Evolutionary conservation across 2,888 invertebrate genomes (phyloP), one percentile per base, ranked within the genome.

Genomic region (Conistra vaccinii): DNA sequence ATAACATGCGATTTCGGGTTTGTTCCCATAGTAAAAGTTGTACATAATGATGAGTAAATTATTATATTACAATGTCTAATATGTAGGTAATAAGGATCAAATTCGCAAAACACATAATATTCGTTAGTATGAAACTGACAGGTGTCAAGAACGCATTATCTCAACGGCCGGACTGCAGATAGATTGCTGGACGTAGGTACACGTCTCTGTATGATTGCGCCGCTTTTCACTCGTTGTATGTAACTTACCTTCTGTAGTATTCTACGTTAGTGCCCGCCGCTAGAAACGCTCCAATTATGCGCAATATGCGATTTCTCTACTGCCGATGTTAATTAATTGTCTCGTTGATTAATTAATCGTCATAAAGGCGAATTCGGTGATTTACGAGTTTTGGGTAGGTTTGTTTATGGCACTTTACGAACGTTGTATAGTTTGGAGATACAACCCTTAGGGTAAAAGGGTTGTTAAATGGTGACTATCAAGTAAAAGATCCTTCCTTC

Each of bases 271-370:
- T 32, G n/a, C 14, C 9, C 26, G 72, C 51, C 51, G 70, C 53
- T 60, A 57, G 68, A 73, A 74, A 67, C 68, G 79, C 81, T 83
- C 81, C 82, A 88, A 85, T 88, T 84, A 87, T 84, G 86, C 80
- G 42, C 79, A 80, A 79, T 84, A 82, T 74, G 81, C 80, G 73
- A 78, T 83, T 78, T 78, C 85, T 83, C 74, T 39, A 60, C 67
- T 73, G 76, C 69, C 79, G 66, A 81, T 83, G 79, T 80, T 88
- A 88, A 87, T 88, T 86, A 83, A 78, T 79, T 76, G 69, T 78
- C 63, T 75, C 48, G 53, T 75, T 85, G 84, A 84, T 86, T 78
- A 85, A 87, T 86, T 72, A 83, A 73, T 80, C 78, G 73, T 85
- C 76, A 81, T 81, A 81, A 69, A 75, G 58, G 48, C 69, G 68